Evolutionary conservation across 2,888 invertebrate species (phyloP), one percentile per base, ranked within the genome.

Genomic region (Stramonita haemastoma): DNA sequence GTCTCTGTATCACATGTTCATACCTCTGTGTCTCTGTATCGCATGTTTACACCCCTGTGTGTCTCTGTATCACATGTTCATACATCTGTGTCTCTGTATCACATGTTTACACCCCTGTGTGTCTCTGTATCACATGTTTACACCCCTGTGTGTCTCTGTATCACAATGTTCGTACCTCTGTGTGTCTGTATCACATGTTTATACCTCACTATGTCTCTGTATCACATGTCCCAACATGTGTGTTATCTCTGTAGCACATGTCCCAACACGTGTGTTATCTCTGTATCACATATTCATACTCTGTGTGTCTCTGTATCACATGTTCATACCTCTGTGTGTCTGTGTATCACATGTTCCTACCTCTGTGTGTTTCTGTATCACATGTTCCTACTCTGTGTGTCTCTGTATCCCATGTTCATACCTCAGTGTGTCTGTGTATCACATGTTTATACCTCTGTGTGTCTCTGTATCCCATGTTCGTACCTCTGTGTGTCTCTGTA

Each of bases 211-310:
- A 32, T 79, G 77, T 77, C 32, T 79, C 32, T 79, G 77, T 79
- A n/a, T n/a, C n/a, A n/a, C n/a, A n/a, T n/a, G n/a, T n/a, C n/a
- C n/a, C n/a, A n/a, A n/a, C 46, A 2, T 46, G 4, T 46, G 8
- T 46, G 46, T n/a, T n/a, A n/a, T n/a, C n/a, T n/a, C n/a, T 46
- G 46, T 8, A 2, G 2, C 46, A 46, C 46, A 46, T 79, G 77
- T 79, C n/a, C n/a, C n/a, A n/a, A n/a, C n/a, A n/a, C n/a, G 32
- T 83, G 46, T 83, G 46, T 83, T 85, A 60, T 85, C n/a, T 85
- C 0, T 85, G 85, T 86, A 34, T 86, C 34, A 66, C 2, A 46
- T 46, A 8, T 70, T 34, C 34, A 66, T 66, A 34, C 32, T 86
- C 66, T 57, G 34, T 34, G 86, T 13, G n/a, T 60, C n/a, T n/a